Evolutionary conservation across 2,888 invertebrate species (phyloP).

Genomic region (Lasioglossum marginatum): DNA sequence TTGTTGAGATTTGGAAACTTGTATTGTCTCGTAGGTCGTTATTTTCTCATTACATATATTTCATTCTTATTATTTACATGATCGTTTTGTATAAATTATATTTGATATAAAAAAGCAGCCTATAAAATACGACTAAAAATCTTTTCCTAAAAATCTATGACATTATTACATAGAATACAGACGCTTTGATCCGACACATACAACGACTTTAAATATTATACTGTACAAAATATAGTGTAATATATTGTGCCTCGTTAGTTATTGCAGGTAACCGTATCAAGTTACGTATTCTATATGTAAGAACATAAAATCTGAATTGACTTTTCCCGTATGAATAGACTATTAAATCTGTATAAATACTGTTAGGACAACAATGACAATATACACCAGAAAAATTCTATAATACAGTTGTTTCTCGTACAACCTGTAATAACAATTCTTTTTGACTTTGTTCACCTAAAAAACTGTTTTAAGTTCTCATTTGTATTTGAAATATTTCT

Average conservation of each 20-base stretch:
- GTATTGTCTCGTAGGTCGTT: constrained; percentile 1
- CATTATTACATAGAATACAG: constrained; percentile 60
- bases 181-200: constrained; percentile 62
- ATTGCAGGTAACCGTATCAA: constrained; percentile 72
- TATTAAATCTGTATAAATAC: constrained; percentile 47
- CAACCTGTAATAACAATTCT: constrained; percentile 21
- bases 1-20: background rate
- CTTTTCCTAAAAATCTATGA: constrained; percentile 72
- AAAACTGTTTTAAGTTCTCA: constrained; percentile 27
- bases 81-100: constrained; percentile 64
- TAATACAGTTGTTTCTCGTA: background rate
- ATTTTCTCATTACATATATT: constrained; percentile 41
- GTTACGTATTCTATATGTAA: constrained; percentile 58
- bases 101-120: constrained; percentile 68
- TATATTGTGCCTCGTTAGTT: constrained; percentile 76
- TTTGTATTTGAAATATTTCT: background rate
- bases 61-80: constrained; percentile 48
- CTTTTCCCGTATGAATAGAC: constrained; percentile 57
- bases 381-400: constrained; percentile 13
- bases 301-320: constrained; percentile 68
- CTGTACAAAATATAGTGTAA: constrained; percentile 81
- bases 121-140: constrained; percentile 73
- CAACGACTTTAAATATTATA: constrained; percentile 74
- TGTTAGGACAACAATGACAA: constrained; percentile 25
- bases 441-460: constrained; percentile 23